These are phyloP conservation scores for Coluber constrictor DNA, from an alignment of 2,797 vertebrate genomes.

Conservation along the genomic window DNA sequence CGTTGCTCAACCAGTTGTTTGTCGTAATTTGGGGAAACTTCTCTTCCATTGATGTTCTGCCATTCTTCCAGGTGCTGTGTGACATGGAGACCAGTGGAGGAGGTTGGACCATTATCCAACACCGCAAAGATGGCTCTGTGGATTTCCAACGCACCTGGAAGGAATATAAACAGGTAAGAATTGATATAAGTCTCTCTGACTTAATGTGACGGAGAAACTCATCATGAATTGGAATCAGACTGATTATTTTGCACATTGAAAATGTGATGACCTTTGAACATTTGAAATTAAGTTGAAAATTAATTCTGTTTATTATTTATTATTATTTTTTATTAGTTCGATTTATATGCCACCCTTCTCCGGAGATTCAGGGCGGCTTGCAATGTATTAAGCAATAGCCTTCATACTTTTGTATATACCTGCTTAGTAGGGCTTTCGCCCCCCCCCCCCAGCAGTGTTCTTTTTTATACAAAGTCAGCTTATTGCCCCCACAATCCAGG, in stretches of 20 bases:
- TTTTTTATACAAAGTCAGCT: too few relatives aligned
- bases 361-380: too few relatives aligned
- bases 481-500: too few relatives aligned
- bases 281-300: too few relatives aligned
- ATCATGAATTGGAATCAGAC: background rate
- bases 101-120: slow-evolving; percentile 83
- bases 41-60: background rate
- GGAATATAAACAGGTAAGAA: slow-evolving; percentile 79
- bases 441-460: too few relatives aligned
- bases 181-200: background rate
- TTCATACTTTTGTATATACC: too few relatives aligned
- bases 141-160: slow-evolving; percentile 80
- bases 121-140: slow-evolving; percentile 75
- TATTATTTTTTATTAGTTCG: too few relatives aligned
- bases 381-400: too few relatives aligned
- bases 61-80: slow-evolving; percentile 74
- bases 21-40: background rate
- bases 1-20: background rate
- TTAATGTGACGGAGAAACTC: background rate
- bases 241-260: background rate
- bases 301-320: too few relatives aligned
- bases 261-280: background rate
- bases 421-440: too few relatives aligned
- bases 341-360: too few relatives aligned
- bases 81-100: slow-evolving; percentile 83